Base-by-base conservation (phyloP, 1,140 invertebrate species). In the Monomorium pharaonis region DNA sequence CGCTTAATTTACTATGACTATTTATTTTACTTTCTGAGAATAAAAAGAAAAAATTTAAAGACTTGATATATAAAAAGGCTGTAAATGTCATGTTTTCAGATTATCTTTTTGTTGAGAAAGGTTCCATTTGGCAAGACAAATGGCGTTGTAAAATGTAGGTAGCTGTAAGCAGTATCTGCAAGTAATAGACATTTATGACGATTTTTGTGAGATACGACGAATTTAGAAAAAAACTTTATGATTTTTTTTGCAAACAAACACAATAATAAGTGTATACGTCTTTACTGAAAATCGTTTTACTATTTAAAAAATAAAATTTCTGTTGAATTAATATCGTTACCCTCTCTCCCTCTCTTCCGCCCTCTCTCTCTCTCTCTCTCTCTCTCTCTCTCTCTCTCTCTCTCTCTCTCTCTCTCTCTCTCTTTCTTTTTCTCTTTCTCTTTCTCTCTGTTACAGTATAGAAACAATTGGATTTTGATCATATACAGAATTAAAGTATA, bases 161-260 rank as follows among this genome's bases (percentile, higher is more conserved):
- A 33, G 14, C 33, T 42, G 54, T n/a, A 60, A 76, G 56, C 56
- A 24, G 33, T 78, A 63, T 37, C 27, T 65, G 58, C n/a, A 77
- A 58, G 27, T 80, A 80, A 67, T 67, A 80, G 62, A 42, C 37
- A 69, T 80, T 80, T 80, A 80, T 42, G 16, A 69, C 30, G 2
- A 27, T 56, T 69, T 80, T 69, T 80, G 54, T 69, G 62, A 42
- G 21, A n/a, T 80, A 14, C 42, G n/a, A 21, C 5, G 33, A 67
- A 42, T 37, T 33, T 51, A 42, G n/a, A 54, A 67, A 24, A 67
- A 80, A n/a, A n/a, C 10, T 80, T 69, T 47, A n/a, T 65, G 14
- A 42, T 78, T 69, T 18, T 44, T 7, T 47, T 18, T 24, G n/a
- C 5, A 69, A 27, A 54, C 14, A 5, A 30, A 24, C 10, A 16